Evolutionary conservation across 2,888 invertebrate genomes (phyloP).

Genomic region (Anthophora plumipes): DNA sequence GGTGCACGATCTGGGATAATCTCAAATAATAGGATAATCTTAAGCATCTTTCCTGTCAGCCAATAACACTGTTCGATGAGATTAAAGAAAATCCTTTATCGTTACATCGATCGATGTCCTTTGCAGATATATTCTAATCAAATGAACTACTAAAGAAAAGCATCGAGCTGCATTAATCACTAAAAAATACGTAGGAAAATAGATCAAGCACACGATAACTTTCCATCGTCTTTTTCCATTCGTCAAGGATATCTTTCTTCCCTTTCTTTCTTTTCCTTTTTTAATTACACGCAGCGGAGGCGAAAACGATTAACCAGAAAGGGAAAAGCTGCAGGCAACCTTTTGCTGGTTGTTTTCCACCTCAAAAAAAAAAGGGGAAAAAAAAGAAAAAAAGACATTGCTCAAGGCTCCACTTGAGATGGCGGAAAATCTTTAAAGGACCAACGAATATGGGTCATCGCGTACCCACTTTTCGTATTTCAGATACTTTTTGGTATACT

Average conservation of each 20-base stretch:
- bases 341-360: conserved; percentile 32
- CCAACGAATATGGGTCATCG: conserved; percentile 60
- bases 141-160: not conserved
- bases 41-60: not conserved
- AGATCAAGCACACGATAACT: too few relatives aligned
- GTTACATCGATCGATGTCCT: conserved; percentile 9
- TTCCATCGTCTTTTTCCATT: too few relatives aligned
- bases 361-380: too few relatives aligned
- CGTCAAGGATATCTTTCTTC: too few relatives aligned
- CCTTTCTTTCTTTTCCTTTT: too few relatives aligned
- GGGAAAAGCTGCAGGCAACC: conserved; percentile 12
- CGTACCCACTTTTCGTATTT: conserved; percentile 16
- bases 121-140: not conserved
- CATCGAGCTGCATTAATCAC: not conserved
- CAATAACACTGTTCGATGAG: conserved; percentile 3
- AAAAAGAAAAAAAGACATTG: conserved; percentile 8
- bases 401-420: conserved; percentile 24
- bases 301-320: conserved; percentile 14
- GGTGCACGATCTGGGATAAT: not conserved
- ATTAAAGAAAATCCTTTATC: not conserved
- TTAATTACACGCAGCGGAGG: not conserved
- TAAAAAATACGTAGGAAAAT: too few relatives aligned
- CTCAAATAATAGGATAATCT: conserved; percentile 15
- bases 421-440: conserved; percentile 60
- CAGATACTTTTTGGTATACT: conserved; percentile 42